Conservation (phyloP, 2,888 invertebrate genomes). For the Phragmatobia fuliginosa region DNA sequence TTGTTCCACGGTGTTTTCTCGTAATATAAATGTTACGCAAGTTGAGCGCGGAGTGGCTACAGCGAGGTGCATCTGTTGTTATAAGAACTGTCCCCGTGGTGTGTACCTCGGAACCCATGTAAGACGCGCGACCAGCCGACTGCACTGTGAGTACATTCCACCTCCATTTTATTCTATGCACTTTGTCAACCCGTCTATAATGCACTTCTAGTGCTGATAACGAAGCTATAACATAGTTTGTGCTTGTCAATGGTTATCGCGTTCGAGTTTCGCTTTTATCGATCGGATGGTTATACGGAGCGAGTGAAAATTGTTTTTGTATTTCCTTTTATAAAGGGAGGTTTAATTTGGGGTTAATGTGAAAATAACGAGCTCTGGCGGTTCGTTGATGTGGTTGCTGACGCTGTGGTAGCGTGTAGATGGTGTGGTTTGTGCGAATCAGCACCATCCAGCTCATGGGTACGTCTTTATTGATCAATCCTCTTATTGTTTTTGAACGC, state of each 20-base stretch:
- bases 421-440: constrained; percentile 56
- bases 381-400: constrained; percentile 17
- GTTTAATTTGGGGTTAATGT: constrained; percentile 49
- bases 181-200: not conserved
- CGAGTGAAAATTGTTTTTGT: constrained; percentile 67
- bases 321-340: constrained; percentile 44
- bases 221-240: constrained; percentile 36
- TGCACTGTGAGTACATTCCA: constrained; percentile 70
- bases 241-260: constrained; percentile 45
- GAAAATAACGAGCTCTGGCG: constrained; percentile 49
- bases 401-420: constrained; percentile 16
- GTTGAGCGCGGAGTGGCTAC: constrained; percentile 72
- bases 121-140: constrained; percentile 63
- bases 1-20: constrained; percentile 70
- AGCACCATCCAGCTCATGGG: constrained; percentile 47
- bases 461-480: constrained; percentile 71
- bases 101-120: constrained; percentile 73
- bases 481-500: constrained; percentile 55
- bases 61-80: constrained; percentile 69
- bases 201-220: constrained; percentile 20
- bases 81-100: constrained; percentile 67
- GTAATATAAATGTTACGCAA: constrained; percentile 85
- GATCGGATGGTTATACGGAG: constrained; percentile 71
- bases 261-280: constrained; percentile 65
- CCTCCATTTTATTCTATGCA: constrained; percentile 31